Evolutionary conservation across 53 echinoderm and acorn worm genomes (phyloP).

Genomic region (Paracentrotus lividus): DNA sequence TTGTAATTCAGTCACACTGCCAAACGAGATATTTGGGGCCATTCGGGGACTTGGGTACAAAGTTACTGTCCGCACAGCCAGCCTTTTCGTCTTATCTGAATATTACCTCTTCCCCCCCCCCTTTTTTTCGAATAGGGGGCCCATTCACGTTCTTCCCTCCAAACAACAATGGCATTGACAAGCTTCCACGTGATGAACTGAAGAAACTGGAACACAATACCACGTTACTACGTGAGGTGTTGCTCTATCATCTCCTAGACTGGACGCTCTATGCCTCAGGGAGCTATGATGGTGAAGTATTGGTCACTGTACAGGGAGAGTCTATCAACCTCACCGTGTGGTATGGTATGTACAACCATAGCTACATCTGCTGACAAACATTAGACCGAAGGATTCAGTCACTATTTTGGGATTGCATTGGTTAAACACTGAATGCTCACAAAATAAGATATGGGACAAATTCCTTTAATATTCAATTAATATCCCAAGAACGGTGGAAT

Average conservation of each 20-base stretch:
- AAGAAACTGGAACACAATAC: slow-evolving; percentile 48
- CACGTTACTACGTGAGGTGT: slow-evolving; percentile 58
- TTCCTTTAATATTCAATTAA: no score
- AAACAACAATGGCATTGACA: slow-evolving; percentile 61
- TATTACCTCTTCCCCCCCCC: neutral
- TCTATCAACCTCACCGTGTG: slow-evolving; percentile 66
- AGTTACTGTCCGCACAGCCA: no score
- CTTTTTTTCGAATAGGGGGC: neutral
- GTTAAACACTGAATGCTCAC: no score
- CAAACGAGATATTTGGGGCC: no score
- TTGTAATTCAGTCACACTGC: no score
- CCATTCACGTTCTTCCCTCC: slow-evolving; percentile 75
- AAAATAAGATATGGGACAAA: no score
- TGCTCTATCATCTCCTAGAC: slow-evolving; percentile 68
- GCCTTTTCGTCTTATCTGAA: neutral
- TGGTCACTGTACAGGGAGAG: slow-evolving; percentile 65
- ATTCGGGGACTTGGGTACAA: no score
- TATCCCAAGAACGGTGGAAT: no score
- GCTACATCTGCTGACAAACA: no score
- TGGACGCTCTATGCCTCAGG: slow-evolving; percentile 67
- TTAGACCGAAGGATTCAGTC: no score
- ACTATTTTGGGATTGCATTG: no score
- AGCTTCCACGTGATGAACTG: slow-evolving; percentile 54
- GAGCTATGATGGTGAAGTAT: slow-evolving; percentile 49
- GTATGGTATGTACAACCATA: slow-evolving; percentile 62